Evolutionary conservation across 2,797 vertebrate species (phyloP).

Genomic region (Botia kubotai): DNA sequence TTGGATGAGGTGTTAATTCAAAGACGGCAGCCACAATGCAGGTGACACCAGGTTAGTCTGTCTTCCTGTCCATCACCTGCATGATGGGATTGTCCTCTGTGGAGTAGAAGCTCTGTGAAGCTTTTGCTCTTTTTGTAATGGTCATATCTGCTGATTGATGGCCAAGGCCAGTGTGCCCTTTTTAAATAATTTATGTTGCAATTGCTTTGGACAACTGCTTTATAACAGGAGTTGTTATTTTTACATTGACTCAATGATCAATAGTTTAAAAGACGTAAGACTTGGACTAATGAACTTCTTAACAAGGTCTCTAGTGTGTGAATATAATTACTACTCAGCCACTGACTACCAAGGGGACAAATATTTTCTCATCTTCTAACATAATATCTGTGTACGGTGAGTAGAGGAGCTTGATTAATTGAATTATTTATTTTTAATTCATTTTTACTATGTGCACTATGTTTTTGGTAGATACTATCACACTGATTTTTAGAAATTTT

Average conservation of each 20-base stretch:
- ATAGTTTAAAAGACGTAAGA: slow-evolving; percentile 95
- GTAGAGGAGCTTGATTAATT: neutral
- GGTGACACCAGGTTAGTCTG: slow-evolving; percentile 94
- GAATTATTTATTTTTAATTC: neutral
- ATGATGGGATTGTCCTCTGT: slow-evolving; percentile 97
- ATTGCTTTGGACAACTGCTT: slow-evolving; percentile 95
- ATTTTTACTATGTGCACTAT: neutral
- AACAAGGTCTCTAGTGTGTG: slow-evolving; percentile 79
- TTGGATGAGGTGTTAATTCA: slow-evolving; percentile 87
- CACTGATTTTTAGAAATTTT: neutral
- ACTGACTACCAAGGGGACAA: slow-evolving; percentile 65
- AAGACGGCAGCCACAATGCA: slow-evolving; percentile 95
- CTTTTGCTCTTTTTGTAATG: slow-evolving; percentile 92
- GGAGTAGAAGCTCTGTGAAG: slow-evolving; percentile 91
- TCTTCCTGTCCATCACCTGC: slow-evolving; percentile 91
- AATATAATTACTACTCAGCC: slow-evolving; percentile 74
- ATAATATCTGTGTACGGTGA: neutral
- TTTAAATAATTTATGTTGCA: slow-evolving; percentile 99
- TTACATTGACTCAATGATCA: slow-evolving; percentile 95
- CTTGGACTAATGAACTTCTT: slow-evolving; percentile 83
- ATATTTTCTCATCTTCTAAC: slow-evolving; percentile 32
- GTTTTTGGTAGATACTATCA: neutral
- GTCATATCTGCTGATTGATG: slow-evolving; percentile 99
- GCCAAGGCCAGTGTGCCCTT: slow-evolving; percentile 98
- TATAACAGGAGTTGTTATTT: slow-evolving; percentile 98